These are phyloP conservation scores for Chroicocephalus ridibundus DNA, from an alignment of 2,113 vertebrate species.

Conservation along the genomic window DNA sequence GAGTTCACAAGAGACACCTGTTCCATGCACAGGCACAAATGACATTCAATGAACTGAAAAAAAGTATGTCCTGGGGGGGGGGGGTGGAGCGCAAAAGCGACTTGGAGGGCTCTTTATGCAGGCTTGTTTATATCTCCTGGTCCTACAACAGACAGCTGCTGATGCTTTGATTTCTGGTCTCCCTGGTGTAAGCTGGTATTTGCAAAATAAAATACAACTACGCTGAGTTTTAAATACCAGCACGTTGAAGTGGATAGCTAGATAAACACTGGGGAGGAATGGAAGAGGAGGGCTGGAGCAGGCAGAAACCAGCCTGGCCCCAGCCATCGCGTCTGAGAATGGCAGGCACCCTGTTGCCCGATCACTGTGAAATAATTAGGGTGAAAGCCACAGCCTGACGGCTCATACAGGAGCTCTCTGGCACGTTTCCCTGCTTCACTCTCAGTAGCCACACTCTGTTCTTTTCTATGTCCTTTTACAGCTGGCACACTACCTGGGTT, in stretches of 20 bases:
- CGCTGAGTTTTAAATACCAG: not conserved
- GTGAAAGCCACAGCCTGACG: not conserved
- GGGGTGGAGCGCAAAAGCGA: not conserved
- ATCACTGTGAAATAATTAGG: not conserved
- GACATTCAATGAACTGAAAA: conserved; percentile 20
- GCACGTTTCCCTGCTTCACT: not conserved
- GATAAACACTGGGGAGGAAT: not conserved
- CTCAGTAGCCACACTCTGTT: not conserved
- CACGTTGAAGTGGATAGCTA: not conserved
- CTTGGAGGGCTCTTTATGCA: not conserved
- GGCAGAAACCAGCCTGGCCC: not conserved
- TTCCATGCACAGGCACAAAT: conserved; percentile 41
- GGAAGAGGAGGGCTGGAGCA: not conserved
- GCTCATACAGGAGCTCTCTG: not conserved
- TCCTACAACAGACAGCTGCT: not conserved
- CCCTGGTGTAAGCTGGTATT: not conserved
- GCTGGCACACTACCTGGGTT: not conserved
- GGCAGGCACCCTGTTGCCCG: rapidly evolving
- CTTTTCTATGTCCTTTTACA: not conserved
- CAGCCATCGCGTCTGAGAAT: not conserved
- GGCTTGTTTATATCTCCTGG: not conserved
- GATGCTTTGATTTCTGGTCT: not conserved
- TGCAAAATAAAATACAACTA: not conserved
- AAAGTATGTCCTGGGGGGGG: not conserved
- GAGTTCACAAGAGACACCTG: conserved; percentile 70